Conservation (phyloP, 2,888 invertebrate species). For the Cheilosia soror region DNA sequence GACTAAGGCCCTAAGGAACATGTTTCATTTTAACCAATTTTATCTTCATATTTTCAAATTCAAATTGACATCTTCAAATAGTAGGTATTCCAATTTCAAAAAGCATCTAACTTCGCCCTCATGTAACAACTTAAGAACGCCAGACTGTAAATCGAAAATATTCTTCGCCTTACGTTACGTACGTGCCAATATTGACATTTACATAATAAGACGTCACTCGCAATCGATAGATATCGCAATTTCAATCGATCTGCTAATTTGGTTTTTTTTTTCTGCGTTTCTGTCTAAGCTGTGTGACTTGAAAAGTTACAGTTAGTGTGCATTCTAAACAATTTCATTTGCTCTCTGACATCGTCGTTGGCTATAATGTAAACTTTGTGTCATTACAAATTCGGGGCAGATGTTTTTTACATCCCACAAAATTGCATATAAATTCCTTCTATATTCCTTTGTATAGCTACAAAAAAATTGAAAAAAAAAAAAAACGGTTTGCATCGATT, state of each 20-base stretch:
- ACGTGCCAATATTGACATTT: conserved; percentile 39
- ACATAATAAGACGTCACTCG: conserved; percentile 61
- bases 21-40: no score
- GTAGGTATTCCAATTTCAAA: not conserved
- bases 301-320: conserved; percentile 19
- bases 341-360: conserved; percentile 54
- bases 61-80: not conserved
- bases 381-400: conserved; percentile 37
- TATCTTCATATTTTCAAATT: no score
- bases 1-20: no score
- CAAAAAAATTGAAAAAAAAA: not conserved
- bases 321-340: conserved; percentile 43
- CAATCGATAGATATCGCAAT: conserved; percentile 42
- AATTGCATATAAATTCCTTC: conserved; percentile 1
- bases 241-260: conserved; percentile 29
- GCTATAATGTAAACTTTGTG: conserved; percentile 48
- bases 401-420: conserved; percentile 26
- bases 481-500: conserved; percentile 58
- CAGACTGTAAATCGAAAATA: conserved; percentile 1
- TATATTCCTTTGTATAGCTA: not conserved
- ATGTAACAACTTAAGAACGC: not conserved
- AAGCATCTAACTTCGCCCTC: conserved; percentile 5
- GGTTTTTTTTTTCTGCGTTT: conserved; percentile 10
- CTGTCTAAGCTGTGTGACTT: conserved; percentile 48
- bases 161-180: conserved; percentile 50